These are phyloP conservation scores for Stichodactyla mertensii DNA, from an alignment of 64 coral and sea anemone genomes.

Conservation along the genomic window DNA sequence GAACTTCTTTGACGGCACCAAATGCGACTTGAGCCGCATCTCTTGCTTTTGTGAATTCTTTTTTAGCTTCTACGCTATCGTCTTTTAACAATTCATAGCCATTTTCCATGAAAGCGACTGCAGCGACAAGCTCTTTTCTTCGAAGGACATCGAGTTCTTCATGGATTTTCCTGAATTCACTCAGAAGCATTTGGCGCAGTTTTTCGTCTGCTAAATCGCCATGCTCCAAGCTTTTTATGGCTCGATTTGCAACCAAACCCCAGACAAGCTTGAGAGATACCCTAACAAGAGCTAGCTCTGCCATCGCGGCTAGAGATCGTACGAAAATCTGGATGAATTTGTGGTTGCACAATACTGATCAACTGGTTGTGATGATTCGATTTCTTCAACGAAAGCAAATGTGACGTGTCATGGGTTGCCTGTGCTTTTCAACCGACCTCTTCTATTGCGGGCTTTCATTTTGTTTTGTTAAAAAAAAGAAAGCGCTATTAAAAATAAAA, in stretches of 20 bases:
- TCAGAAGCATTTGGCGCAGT: slow-evolving; percentile 76
- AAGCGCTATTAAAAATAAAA: too few species aligned
- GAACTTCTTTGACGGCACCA: slow-evolving; percentile 76
- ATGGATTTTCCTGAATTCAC: slow-evolving; percentile 86
- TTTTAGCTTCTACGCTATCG: slow-evolving; percentile 77
- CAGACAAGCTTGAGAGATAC: slow-evolving; percentile 89
- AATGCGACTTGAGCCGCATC: slow-evolving; percentile 92
- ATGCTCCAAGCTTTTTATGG: slow-evolving; percentile 66
- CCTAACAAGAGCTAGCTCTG: slow-evolving; percentile 73
- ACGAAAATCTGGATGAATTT: background rate
- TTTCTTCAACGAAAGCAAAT: slow-evolving; percentile 13
- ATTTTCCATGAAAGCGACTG: slow-evolving; percentile 94
- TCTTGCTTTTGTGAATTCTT: slow-evolving; percentile 95
- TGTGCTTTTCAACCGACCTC: background rate
- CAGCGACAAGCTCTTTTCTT: slow-evolving; percentile 90
- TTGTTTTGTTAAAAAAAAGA: background rate
- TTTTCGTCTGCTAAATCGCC: slow-evolving; percentile 80
- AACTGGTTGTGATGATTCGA: slow-evolving; percentile 11
- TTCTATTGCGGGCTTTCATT: background rate
- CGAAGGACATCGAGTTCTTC: slow-evolving; percentile 77
- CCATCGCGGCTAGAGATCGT: slow-evolving; percentile 28
- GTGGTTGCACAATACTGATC: too few species aligned
- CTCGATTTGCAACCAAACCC: slow-evolving; percentile 88
- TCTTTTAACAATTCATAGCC: slow-evolving; percentile 83
- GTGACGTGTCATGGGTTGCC: background rate